Evolutionary conservation across 2,113 vertebrate genomes (phyloP), one percentile per base, ranked within the genome.

Genomic region (Oncorhynchus gorbuscha): DNA sequence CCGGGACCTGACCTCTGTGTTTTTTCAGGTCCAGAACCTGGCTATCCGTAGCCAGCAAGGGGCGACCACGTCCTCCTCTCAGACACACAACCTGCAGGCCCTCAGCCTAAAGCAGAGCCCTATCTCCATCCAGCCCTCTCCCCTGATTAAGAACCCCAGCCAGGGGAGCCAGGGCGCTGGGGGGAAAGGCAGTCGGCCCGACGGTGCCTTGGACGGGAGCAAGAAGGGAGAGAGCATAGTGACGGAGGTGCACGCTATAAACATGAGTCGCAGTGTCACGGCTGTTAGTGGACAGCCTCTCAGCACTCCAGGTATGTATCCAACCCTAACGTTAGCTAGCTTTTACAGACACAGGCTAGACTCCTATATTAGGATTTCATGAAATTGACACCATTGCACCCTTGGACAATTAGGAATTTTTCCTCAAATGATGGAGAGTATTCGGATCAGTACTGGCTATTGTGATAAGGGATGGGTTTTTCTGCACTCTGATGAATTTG

Each of bases 1-100:
- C 16, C 4, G 16, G 12, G 9, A 11, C 51, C n/a, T 9, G 59
- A 62, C 59, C 59, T 28, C 64, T 30, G 2, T 71, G 6, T 62
- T 0, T 80, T 16, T 75, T 65, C 13, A 97, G 94, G 96, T 96
- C 65, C 96, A 97, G 90, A 97, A 96, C 86, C 82, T 97, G 58
- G 93, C 94, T 51, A 91, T 97, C 67, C 95, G 96, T 70, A 91
- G 93, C 86, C 95, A 95, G 76, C 95, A 95, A 89, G 93, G 92
- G 81, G 89, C 90, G 66, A 67, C 92, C n/a, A 81, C 93, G 32
- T 92, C 85, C 88, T 81, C 87, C 64, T 82, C 92, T 62, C 95
- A 95, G 81, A 90, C 92, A 74, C 94, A 93, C 78, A 92, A 89
- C 69, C 90, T 95, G 76, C 94, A 95, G 82, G 93, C 94, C 74